Evolutionary conservation across 2,888 invertebrate species (phyloP).

Genomic region (Melitaea athalia): DNA sequence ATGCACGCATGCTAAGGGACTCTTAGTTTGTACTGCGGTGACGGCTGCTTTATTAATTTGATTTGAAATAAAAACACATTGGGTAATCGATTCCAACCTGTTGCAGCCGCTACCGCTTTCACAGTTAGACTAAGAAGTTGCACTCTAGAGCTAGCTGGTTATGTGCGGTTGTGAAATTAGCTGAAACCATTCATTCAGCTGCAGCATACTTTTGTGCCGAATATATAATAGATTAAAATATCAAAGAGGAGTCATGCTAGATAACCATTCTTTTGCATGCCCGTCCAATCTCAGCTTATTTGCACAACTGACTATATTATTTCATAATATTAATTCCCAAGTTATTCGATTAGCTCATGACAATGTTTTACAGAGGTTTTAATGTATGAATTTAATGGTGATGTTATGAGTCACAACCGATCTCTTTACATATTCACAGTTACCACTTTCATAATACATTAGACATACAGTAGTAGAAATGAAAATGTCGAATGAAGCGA

Average conservation of each 20-base stretch:
- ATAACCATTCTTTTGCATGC: constrained; percentile 59
- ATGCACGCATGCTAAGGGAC: constrained; percentile 37
- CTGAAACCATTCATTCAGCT: constrained; percentile 68
- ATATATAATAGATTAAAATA: constrained; percentile 38
- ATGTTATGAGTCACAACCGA: not conserved
- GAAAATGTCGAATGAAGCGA: constrained; percentile 60
- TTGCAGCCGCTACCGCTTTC: constrained; percentile 23
- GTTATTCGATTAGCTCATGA: constrained; percentile 6
- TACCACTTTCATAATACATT: constrained; percentile 11
- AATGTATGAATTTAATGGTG: constrained; percentile 16
- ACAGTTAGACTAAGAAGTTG: constrained; percentile 54
- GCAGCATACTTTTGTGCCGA: constrained; percentile 45
- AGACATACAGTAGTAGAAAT: constrained; percentile 39
- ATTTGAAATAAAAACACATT: not conserved
- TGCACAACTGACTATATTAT: constrained; percentile 57
- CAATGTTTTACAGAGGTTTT: constrained; percentile 8
- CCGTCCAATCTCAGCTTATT: constrained; percentile 79
- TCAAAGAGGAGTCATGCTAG: constrained; percentile 58
- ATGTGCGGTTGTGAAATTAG: constrained; percentile 74
- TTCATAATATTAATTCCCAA: not conserved
- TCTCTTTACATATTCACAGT: constrained; percentile 11
- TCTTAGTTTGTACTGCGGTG: constrained; percentile 39
- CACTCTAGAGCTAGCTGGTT: constrained; percentile 62
- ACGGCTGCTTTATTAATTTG: constrained; percentile 25
- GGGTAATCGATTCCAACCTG: not conserved